Percentiles rank a stretch among this genome's conserved stretches.
These are phyloP conservation scores for Lasioglossum pauxillum DNA, from an alignment of 2,888 invertebrate genomes.

Conservation along the genomic window DNA sequence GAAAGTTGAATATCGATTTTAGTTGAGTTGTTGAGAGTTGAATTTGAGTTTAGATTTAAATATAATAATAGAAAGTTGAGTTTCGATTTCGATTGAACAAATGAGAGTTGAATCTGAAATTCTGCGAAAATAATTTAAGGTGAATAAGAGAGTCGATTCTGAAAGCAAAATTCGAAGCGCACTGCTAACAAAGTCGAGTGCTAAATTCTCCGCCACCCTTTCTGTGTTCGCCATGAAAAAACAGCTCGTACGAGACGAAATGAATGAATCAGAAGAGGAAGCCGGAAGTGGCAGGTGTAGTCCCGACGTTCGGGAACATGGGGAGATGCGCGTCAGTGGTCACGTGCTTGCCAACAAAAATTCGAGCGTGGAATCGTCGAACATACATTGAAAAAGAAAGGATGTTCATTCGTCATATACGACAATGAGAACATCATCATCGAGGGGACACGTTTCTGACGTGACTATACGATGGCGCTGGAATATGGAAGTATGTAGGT, in stretches of 20 bases:
- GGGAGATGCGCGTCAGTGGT: slow-evolving; percentile 68
- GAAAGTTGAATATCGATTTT: not conserved
- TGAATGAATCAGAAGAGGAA: slow-evolving; percentile 65
- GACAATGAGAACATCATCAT: not conserved
- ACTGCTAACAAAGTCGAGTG: not conserved
- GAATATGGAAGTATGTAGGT: slow-evolving; percentile 32
- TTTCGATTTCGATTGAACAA: not conserved
- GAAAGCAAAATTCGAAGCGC: not conserved
- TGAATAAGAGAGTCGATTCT: not conserved
- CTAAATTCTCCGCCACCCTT: not conserved
- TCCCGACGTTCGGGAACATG: slow-evolving; percentile 60
- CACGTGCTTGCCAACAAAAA: slow-evolving; percentile 52
- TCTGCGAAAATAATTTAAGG: not conserved
- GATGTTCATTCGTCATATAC: not conserved
- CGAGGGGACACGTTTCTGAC: not conserved
- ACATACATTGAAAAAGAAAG: not conserved
- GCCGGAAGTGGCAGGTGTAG: slow-evolving; percentile 73
- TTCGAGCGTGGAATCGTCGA: slow-evolving; percentile 28
- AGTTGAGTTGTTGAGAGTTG: not conserved
- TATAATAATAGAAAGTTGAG: too few relatives aligned
- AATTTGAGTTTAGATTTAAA: not conserved
- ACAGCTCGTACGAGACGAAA: slow-evolving; percentile 41
- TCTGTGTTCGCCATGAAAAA: not conserved
- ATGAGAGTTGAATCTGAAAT: too few relatives aligned
- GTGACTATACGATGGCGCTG: not conserved